Base-by-base conservation (phyloP, 2,797 vertebrate genomes). In the Cetoscarus ocellatus region DNA sequence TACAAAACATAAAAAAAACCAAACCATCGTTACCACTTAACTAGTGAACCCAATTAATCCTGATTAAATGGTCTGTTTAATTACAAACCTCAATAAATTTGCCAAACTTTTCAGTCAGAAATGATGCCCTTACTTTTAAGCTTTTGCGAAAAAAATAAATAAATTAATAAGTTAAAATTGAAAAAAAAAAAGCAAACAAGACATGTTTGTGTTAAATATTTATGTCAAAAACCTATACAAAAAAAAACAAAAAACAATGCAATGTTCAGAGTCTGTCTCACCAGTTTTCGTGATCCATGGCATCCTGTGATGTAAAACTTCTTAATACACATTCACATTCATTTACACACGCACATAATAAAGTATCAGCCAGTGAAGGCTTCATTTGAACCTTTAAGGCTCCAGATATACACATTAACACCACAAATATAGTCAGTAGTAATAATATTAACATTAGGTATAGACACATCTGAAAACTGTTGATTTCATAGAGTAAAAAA, bases 331-430 rank as follows among this genome's bases (percentile, higher is more conserved):
- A 38, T 38, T 6, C 36, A 8, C 3, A 0, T 12, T 39, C 40
- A 42, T 12, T 10, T 12, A 42, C 40, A 42, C 40, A 12, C 10
- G 12, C 40, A 42, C 11, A 11, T 12, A 42, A 42, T 42, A 11
- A 52, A 35, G 52, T 17, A 59, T 86, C 80, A 56, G 74, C 85
- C 78, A 38, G 3, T 11, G 7, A 52, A 19, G 66, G 84, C 75
- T 15, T 89, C 80, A 88, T 82, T 35, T 15, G 57, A 38, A 17
- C 5, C 17, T 51, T 27, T 45, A 6, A 27, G 27, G 27, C 27
- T 43, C 59, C 6, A 60, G 60, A 9, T 5, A 45, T 49, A 40
- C 13, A 53, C 14, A 67, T 61, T 44, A 43, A 53, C 5, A 63
- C 10, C 11, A 13, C 3, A 44, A 19, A 39, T 52, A 60, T 2